Base-by-base conservation (phyloP, 1,140 invertebrate species). In the Monomorium pharaonis region DNA sequence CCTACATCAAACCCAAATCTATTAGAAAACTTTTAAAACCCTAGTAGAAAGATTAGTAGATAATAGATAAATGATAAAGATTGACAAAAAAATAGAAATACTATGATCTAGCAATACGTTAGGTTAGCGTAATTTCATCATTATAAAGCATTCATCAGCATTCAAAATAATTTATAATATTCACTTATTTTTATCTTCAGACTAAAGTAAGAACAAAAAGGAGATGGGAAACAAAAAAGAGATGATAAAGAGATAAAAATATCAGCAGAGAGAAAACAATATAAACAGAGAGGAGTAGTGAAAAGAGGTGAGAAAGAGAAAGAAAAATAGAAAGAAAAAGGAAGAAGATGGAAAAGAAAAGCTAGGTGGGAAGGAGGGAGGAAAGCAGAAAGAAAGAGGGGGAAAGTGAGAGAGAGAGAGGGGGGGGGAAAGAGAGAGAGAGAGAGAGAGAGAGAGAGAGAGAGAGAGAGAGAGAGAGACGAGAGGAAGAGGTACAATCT, bases 161-260 rank as follows among this genome's bases (percentile, higher is more conserved):
- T 88, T 86, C 63, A 51, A 27, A 83, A 58, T 85, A 90, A 90
- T 90, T 69, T 74, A 44, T 51, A 75, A 88, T 85, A 86, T 85
- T 63, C 84, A 90, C 88, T 91, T 90, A 87, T 88, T 90, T 86
- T 54, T 77, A 85, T 88, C 80, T 69, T 37, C 24, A 62, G 14
- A 67, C 14, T 60, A 47, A 27, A 24, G 58, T 69, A 65, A 80
- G 54, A 70, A 44, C 65, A 27, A 63, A 6, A 30, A 42, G 16
- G 21, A n/a, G n/a, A n/a, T n/a, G n/a, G n/a, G 24, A 24, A 81
- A 12, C 6, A 16, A 49, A 16, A 49, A 49, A 16, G 27, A 75
- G 3, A 3, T 24, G n/a, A 21, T 4, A 51, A 14, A 49, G 7
- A 30, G 9, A 47, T 14, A 42, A n/a, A 16, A 33, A 63, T n/a